Conservation (phyloP, 2,888 invertebrate genomes). For the Euzetes globulus region DNA sequence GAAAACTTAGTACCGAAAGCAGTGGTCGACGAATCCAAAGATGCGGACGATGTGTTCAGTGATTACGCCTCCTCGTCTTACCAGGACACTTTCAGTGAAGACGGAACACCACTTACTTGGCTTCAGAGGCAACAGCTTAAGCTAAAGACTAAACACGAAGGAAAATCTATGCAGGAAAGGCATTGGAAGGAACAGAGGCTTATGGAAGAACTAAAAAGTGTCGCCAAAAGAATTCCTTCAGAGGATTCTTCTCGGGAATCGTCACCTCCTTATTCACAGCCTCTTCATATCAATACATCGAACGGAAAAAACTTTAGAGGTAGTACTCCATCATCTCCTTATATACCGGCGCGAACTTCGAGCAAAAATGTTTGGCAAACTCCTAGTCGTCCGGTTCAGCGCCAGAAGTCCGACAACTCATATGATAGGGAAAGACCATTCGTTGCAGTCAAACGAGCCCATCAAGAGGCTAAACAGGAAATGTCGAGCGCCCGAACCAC, state of each 20-base stretch:
- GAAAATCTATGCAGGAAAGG: slow-evolving; percentile 48
- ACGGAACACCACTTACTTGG: slow-evolving; percentile 60
- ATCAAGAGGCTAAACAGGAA: slow-evolving; percentile 50
- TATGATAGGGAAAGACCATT: slow-evolving; percentile 57
- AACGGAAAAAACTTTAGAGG: slow-evolving; percentile 32
- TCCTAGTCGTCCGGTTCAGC: slow-evolving; percentile 40
- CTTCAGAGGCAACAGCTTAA: slow-evolving; percentile 74
- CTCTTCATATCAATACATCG: slow-evolving; percentile 60
- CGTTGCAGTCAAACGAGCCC: slow-evolving; percentile 57
- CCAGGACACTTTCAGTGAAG: slow-evolving; percentile 34
- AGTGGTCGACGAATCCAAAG: neutral
- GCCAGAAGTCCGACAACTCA: slow-evolving; percentile 46
- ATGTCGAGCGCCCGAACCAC: slow-evolving; percentile 42
- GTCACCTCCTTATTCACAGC: slow-evolving; percentile 50
- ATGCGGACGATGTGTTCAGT: neutral
- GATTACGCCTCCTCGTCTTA: slow-evolving; percentile 14
- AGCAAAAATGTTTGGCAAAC: slow-evolving; percentile 39
- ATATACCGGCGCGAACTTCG: slow-evolving; percentile 30
- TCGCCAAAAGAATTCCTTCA: slow-evolving; percentile 14
- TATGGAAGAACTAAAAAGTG: slow-evolving; percentile 45
- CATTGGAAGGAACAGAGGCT: slow-evolving; percentile 39
- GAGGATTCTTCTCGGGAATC: neutral
- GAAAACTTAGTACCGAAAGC: slow-evolving; percentile 28
- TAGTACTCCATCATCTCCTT: slow-evolving; percentile 25
- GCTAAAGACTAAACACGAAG: slow-evolving; percentile 65